Evolutionary conservation across 2,888 invertebrate species (phyloP).

Genomic region (Callinectes sapidus): DNA sequence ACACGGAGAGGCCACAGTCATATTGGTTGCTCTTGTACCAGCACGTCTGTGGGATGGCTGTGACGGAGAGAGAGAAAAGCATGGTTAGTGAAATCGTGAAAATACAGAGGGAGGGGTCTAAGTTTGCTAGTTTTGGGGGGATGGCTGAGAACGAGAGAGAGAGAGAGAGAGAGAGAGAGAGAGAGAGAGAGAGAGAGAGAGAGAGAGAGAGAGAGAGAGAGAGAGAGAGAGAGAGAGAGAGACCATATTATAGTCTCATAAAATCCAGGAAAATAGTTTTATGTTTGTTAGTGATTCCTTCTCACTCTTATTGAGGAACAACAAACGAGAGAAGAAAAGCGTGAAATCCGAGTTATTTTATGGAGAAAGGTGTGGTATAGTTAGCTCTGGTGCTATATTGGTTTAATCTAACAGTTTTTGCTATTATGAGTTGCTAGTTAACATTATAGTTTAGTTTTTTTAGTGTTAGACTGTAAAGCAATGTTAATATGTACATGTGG

Average conservation of each 20-base stretch:
- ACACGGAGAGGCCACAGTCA: slow-evolving; percentile 92
- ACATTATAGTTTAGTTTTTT: background rate
- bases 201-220: background rate
- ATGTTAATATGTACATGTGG: too few species aligned
- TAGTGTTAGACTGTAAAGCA: background rate
- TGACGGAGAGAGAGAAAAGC: background rate
- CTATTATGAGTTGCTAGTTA: too few species aligned
- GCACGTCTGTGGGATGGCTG: slow-evolving; percentile 77
- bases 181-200: background rate
- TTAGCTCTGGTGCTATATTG: too few species aligned
- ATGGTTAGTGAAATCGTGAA: background rate
- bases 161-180: background rate
- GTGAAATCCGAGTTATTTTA: too few species aligned
- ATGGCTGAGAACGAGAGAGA: slow-evolving; percentile 75
- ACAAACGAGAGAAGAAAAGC: too few species aligned
- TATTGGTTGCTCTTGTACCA: slow-evolving; percentile 90
- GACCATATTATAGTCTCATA: too few species aligned
- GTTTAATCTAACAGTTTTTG: too few species aligned
- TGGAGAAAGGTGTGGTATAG: too few species aligned
- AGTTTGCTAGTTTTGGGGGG: slow-evolving; percentile 64
- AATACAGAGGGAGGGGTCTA: slow-evolving; percentile 85
- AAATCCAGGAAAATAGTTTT: too few species aligned
- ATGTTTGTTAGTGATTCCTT: too few species aligned
- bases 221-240: background rate
- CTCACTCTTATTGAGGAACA: too few species aligned